Evolutionary conservation across 64 coral and sea anemone species (phyloP).

Genomic region (Acropora tenuis): DNA sequence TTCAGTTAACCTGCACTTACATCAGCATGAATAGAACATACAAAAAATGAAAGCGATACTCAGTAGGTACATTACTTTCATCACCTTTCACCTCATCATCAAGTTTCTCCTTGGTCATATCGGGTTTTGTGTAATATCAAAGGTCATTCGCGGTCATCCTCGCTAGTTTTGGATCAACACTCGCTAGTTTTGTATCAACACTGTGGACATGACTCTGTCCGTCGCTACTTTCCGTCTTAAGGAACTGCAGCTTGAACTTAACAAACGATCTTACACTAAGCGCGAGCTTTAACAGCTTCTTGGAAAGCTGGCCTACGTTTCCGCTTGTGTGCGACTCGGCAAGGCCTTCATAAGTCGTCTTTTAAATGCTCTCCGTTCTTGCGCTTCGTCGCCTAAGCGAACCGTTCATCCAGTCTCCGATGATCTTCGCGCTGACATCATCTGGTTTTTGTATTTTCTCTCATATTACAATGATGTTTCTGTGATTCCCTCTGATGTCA

Average conservation of each 20-base stretch:
- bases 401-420: slow-evolving; percentile 12
- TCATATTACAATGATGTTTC: slow-evolving; percentile 64
- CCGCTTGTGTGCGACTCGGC: slow-evolving; percentile 54
- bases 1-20: too few relatives aligned
- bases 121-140: background rate
- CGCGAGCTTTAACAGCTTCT: slow-evolving; percentile 21
- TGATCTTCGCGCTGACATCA: slow-evolving; percentile 51
- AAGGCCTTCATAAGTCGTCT: slow-evolving; percentile 53
- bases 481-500: slow-evolving; percentile 56
- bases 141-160: slow-evolving; percentile 10
- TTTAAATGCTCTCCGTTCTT: slow-evolving; percentile 35
- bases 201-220: slow-evolving; percentile 43
- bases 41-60: too few relatives aligned
- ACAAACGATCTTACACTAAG: slow-evolving; percentile 21
- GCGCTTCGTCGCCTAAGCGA: slow-evolving; percentile 21
- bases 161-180: background rate
- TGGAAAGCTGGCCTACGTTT: slow-evolving; percentile 52
- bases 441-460: slow-evolving; percentile 59
- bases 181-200: slow-evolving; percentile 20
- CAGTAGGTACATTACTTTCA: too few relatives aligned
- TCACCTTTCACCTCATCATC: background rate
- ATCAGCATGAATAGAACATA: too few relatives aligned
- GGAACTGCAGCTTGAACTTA: slow-evolving; percentile 35
- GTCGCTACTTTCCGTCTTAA: slow-evolving; percentile 20
- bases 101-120: slow-evolving; percentile 4